Base-by-base conservation (phyloP, 2,797 vertebrate genomes). In the Odontamblyopus rebecca region DNA sequence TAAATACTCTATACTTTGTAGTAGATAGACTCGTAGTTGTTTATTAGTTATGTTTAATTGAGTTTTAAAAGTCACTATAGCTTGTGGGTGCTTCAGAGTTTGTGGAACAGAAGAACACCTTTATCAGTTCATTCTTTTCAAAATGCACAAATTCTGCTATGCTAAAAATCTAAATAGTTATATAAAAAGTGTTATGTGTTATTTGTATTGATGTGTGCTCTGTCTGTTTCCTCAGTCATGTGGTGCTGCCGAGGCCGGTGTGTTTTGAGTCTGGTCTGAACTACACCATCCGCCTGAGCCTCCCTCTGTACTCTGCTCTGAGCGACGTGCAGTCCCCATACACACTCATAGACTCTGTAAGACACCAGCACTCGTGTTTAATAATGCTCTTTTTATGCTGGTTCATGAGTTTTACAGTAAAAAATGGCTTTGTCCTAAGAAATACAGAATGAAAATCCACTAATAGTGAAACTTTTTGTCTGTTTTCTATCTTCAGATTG, bases 341-440 rank as follows among this genome's bases (percentile, higher is more conserved):
- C 88, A 98, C 94, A 0, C 94, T 99, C 29, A 97, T 99, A 1
- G 98, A 99, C 85, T 99, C 98, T 15, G 98, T 99, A 84, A 94
- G 57, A 38, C 35, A 9, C 35, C 35, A 1, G 8, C 9, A 38
- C 35, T 8, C 9, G 8, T 38, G 8, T 38, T 8, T 11, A 15
- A 12, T 59, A 9, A 59, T 29, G 26, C 29, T 29, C 41, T 11
- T 65, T n/a, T 70, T 38, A 38, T 5, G 6, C 35, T 7, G 6
- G 35, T 38, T 38, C 38, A 41, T 41, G 38, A 12, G 11, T 41
- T 41, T 41, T 41, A 41, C 38, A 11, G 8, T 3, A 41, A 41
- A 41, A 41, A 41, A 1, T 11, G 12, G 11, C 38, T 41, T 41
- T 13, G 41, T 44, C 41, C 13, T 13, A 44, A 44, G 41, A 44